Conservation (phyloP, 2,113 vertebrate species). For the Gymnogyps californianus region DNA sequence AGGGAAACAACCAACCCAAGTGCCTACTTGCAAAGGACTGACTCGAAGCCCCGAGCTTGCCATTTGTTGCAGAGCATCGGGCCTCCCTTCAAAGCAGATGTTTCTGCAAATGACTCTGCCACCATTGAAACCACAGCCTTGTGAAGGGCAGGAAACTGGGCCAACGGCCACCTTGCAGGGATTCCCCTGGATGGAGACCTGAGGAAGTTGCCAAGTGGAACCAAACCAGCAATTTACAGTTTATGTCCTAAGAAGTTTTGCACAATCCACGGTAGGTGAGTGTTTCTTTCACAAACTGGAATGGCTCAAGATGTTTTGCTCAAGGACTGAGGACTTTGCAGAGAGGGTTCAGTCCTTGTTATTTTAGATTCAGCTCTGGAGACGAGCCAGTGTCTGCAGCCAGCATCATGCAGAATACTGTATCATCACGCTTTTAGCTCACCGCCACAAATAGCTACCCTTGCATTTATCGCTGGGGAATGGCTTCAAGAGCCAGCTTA, state of each 20-base stretch:
- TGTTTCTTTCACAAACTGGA: background rate
- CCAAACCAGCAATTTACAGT: slow-evolving; percentile 4
- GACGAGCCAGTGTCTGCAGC: background rate
- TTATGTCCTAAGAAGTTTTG: slow-evolving; percentile 36
- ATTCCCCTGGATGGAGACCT: background rate
- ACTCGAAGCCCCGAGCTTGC: accelerated
- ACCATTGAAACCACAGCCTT: background rate
- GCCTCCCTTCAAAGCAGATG: background rate
- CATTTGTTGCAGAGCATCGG: background rate
- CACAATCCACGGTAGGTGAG: background rate
- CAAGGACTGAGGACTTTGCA: background rate
- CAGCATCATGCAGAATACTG: background rate
- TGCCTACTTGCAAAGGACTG: background rate
- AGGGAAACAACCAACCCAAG: background rate
- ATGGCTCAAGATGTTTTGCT: background rate
- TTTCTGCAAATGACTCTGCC: background rate
- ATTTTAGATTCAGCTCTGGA: background rate
- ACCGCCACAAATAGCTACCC: background rate
- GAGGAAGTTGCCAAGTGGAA: slow-evolving; percentile 20
- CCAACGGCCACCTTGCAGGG: background rate
- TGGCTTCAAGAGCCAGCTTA: background rate
- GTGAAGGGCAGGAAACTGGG: slow-evolving; percentile 28
- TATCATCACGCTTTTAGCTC: background rate
- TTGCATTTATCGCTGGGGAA: background rate
- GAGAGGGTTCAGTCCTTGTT: background rate